Conservation (phyloP, 2,888 invertebrate species). For the Mellilla xanthometata region DNA sequence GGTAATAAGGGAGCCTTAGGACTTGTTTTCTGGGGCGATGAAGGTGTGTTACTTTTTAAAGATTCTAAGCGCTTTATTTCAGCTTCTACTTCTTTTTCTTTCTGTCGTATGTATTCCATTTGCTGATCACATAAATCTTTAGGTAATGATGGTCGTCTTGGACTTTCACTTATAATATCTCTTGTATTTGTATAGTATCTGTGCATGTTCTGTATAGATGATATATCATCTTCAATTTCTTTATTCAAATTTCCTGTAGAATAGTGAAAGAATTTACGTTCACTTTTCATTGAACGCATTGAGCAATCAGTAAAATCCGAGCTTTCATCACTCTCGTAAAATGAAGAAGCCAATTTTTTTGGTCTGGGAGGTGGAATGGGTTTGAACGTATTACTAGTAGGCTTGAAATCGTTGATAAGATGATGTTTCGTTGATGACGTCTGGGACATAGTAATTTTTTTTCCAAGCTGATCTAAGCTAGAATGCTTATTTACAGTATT, state of each 20-base stretch:
- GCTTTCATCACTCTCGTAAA: slow-evolving; percentile 73
- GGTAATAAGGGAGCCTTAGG: slow-evolving; percentile 66
- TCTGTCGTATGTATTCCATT: slow-evolving; percentile 85
- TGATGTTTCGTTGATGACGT: slow-evolving; percentile 30
- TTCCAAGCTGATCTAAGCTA: slow-evolving; percentile 43
- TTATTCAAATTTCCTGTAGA: slow-evolving; percentile 73
- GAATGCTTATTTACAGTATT: slow-evolving; percentile 45
- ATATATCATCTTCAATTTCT: slow-evolving; percentile 74
- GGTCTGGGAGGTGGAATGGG: slow-evolving; percentile 70
- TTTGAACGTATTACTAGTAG: slow-evolving; percentile 40
- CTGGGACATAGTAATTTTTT: slow-evolving; percentile 31
- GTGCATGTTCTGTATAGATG: slow-evolving; percentile 75
- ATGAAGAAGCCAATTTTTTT: slow-evolving; percentile 56
- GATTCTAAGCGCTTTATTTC: slow-evolving; percentile 85
- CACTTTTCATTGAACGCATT: slow-evolving; percentile 61
- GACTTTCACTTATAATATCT: slow-evolving; percentile 44
- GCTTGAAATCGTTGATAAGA: slow-evolving; percentile 30
- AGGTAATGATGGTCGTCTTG: slow-evolving; percentile 83
- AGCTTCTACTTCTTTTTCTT: slow-evolving; percentile 86
- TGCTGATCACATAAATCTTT: slow-evolving; percentile 85
- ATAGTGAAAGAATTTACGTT: slow-evolving; percentile 68
- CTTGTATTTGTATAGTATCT: slow-evolving; percentile 56
- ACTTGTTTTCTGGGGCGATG: slow-evolving; percentile 42
- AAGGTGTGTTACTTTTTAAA: slow-evolving; percentile 58
- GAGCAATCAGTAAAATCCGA: slow-evolving; percentile 68